A percentile compares a stretch with the other conserved stretches of the same genome.
Conservation (phyloP, 1,140 invertebrate genomes). For the Drosophila funebris region DNA sequence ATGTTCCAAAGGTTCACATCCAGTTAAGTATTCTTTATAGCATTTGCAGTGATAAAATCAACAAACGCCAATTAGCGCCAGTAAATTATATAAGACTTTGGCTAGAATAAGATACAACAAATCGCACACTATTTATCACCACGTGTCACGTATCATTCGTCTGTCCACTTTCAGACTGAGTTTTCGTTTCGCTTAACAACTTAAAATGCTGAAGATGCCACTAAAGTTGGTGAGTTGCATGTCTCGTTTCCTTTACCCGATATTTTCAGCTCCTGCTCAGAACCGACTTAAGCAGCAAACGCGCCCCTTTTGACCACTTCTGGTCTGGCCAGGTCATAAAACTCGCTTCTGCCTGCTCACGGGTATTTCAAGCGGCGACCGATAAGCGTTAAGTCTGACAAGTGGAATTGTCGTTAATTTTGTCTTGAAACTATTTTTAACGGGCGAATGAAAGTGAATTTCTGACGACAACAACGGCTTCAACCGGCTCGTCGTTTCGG, state of each 20-base stretch:
- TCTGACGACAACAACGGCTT: slow-evolving; percentile 18
- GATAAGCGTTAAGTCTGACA: slow-evolving; percentile 26
- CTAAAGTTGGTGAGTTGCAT: slow-evolving; percentile 22
- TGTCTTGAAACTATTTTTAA: slow-evolving; percentile 66
- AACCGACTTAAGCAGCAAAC: background rate
- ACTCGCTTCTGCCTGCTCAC: slow-evolving; percentile 7
- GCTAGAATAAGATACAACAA: slow-evolving; percentile 4
- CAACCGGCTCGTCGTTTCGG: slow-evolving; percentile 26
- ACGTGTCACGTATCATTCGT: slow-evolving; percentile 22
- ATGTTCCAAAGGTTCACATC: slow-evolving; percentile 15
- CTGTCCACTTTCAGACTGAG: slow-evolving; percentile 36
- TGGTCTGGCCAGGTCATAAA: slow-evolving; percentile 3
- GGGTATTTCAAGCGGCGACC: background rate
- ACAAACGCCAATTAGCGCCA: slow-evolving; percentile 60
- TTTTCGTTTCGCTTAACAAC: background rate
- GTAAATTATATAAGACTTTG: slow-evolving; percentile 46
- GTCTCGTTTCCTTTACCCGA: slow-evolving; percentile 11
- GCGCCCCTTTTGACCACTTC: slow-evolving; percentile 20
- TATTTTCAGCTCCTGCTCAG: background rate
- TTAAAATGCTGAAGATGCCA: slow-evolving; percentile 18
- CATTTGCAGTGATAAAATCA: slow-evolving; percentile 49
- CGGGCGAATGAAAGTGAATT: slow-evolving; percentile 73
- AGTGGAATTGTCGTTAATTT: slow-evolving; percentile 40
- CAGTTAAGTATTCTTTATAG: slow-evolving; percentile 42
- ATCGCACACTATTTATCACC: slow-evolving; percentile 37